These are phyloP conservation scores for Hydractinia symbiolongicarpus DNA, from an alignment of 30 jellyfish, hydroid and myxozoan species.

Conservation along the genomic window DNA sequence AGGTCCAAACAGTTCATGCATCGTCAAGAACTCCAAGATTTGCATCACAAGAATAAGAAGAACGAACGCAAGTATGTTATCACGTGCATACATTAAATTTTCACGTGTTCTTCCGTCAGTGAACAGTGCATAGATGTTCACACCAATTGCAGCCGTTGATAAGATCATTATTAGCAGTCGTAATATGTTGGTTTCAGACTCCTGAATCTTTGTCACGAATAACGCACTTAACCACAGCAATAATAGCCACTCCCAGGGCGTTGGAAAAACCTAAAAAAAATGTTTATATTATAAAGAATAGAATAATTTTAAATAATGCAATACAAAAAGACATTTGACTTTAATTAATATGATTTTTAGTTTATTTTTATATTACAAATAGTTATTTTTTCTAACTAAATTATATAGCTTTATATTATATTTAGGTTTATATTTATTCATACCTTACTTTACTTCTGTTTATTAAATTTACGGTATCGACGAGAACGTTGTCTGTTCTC, in stretches of 20 bases:
- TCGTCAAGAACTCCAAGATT: slow-evolving; percentile 64
- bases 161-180: slow-evolving; percentile 53
- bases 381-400: too few relatives aligned
- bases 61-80: slow-evolving; percentile 65
- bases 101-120: slow-evolving; percentile 46
- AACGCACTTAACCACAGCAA: slow-evolving; percentile 21
- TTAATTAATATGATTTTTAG: too few relatives aligned
- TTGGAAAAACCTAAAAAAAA: not conserved
- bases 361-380: too few relatives aligned
- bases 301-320: too few relatives aligned
- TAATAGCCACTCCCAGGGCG: slow-evolving; percentile 15
- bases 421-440: too few relatives aligned
- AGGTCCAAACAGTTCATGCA: slow-evolving; percentile 89
- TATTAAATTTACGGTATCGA: too few relatives aligned
- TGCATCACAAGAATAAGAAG: slow-evolving; percentile 58
- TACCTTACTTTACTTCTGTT: too few relatives aligned
- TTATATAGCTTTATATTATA: too few relatives aligned
- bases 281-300: not conserved
- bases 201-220: not conserved
- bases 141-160: slow-evolving; percentile 51
- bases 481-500: too few relatives aligned
- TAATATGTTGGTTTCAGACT: slow-evolving; percentile 4
- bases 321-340: too few relatives aligned
- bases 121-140: slow-evolving; percentile 48
- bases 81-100: slow-evolving; percentile 76